These are phyloP conservation scores for Amphipoea lucens DNA, from an alignment of 2,888 invertebrate genomes.

Conservation along the genomic window DNA sequence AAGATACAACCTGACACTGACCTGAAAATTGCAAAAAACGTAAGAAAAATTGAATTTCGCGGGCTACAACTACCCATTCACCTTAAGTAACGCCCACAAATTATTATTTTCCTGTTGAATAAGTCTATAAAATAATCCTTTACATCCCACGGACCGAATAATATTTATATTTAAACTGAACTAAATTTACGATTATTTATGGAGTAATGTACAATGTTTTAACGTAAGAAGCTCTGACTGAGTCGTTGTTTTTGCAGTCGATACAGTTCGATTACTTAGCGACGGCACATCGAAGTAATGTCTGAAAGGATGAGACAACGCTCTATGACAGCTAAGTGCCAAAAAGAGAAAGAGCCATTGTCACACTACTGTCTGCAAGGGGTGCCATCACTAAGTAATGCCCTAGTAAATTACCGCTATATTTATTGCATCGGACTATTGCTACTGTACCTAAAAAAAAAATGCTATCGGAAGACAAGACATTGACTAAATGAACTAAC, in stretches of 20 bases:
- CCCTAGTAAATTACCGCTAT: slow-evolving; percentile 13
- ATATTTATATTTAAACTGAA: slow-evolving; percentile 24
- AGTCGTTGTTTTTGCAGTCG: slow-evolving; percentile 50
- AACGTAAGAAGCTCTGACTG: slow-evolving; percentile 39
- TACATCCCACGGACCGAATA: slow-evolving; percentile 31
- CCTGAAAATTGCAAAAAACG: too few species aligned
- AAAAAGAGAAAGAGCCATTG: slow-evolving; percentile 1
- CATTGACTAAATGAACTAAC: slow-evolving; percentile 40
- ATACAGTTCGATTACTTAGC: slow-evolving; percentile 10
- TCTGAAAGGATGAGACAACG: slow-evolving; percentile 4
- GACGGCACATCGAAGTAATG: slow-evolving; percentile 1
- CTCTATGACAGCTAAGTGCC: neutral
- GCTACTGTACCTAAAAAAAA: slow-evolving; percentile 30
- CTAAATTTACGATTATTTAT: slow-evolving; percentile 21
- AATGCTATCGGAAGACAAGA: slow-evolving; percentile 54
- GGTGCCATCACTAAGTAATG: neutral
- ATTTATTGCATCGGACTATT: slow-evolving; percentile 33
- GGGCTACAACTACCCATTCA: too few species aligned
- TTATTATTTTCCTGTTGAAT: slow-evolving; percentile 48
- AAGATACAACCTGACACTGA: too few species aligned
- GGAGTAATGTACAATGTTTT: slow-evolving; percentile 42
- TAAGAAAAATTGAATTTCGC: too few species aligned
- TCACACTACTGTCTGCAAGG: neutral
- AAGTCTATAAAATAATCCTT: slow-evolving; percentile 52
- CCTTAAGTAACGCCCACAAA: slow-evolving; percentile 64